These are phyloP conservation scores for Pecten maximus DNA, from an alignment of 2,888 invertebrate genomes.

Conservation along the genomic window DNA sequence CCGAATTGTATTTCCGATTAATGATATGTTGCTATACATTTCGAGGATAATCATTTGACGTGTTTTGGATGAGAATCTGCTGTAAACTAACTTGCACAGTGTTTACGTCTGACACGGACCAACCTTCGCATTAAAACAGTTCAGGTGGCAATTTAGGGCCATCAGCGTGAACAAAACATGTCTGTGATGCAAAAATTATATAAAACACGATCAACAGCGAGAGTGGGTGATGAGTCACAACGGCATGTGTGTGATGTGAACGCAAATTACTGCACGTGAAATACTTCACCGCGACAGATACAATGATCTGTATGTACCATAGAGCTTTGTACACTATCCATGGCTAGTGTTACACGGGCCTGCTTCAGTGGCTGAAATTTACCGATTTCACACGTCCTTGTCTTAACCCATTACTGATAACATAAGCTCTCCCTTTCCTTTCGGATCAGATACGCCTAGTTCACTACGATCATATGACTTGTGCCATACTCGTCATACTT, in stretches of 20 bases:
- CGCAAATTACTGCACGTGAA: not conserved
- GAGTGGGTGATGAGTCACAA: not conserved
- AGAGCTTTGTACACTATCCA: not conserved
- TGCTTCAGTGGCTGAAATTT: not conserved
- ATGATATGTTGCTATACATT: not conserved
- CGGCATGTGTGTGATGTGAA: not conserved
- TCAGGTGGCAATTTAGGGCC: not conserved
- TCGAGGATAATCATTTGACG: not conserved
- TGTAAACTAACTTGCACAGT: not conserved
- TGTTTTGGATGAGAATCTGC: not conserved
- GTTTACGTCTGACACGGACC: not conserved
- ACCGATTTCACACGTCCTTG: not conserved
- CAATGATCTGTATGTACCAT: not conserved
- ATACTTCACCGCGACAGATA: not conserved
- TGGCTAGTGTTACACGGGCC: not conserved
- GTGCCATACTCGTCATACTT: not conserved
- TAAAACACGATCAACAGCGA: not conserved
- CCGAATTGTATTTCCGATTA: not conserved
- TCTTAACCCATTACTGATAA: slow-evolving; percentile 1
- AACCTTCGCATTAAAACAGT: not conserved
- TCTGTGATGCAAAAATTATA: not conserved
- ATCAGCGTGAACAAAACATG: not conserved
- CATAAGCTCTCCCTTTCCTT: not conserved
- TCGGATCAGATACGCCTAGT: slow-evolving; percentile 14
- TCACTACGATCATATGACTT: not conserved